These are phyloP conservation scores for Acanthurus tractus DNA, from an alignment of 2,797 vertebrate species.

Conservation along the genomic window DNA sequence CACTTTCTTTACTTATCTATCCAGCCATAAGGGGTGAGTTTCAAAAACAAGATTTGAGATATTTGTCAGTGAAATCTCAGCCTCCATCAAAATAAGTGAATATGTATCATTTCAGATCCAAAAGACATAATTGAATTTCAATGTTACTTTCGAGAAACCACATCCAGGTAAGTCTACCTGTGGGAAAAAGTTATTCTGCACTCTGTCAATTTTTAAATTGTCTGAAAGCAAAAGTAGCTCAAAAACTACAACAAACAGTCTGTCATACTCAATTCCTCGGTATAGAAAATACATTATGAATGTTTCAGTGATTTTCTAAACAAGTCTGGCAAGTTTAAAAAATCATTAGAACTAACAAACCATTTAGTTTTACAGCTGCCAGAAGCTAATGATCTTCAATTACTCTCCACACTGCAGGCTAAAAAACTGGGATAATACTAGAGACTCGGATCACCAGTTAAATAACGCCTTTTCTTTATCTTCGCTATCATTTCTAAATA, in stretches of 20 bases:
- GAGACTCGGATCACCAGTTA: not conserved
- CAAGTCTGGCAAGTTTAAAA: conserved; percentile 21
- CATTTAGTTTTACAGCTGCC: conserved; percentile 41
- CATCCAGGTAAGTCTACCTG: too few relatives aligned
- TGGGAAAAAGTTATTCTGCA: too few relatives aligned
- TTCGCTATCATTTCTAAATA: not conserved
- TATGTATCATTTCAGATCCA: too few relatives aligned
- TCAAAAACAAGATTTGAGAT: too few relatives aligned
- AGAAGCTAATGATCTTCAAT: conserved; percentile 26
- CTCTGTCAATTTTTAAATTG: not conserved
- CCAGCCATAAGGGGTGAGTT: too few relatives aligned
- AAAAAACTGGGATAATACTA: not conserved
- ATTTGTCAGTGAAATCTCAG: too few relatives aligned
- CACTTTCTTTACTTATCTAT: too few relatives aligned
- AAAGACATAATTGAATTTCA: too few relatives aligned
- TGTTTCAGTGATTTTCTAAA: conserved; percentile 25
- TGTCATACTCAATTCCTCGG: not conserved
- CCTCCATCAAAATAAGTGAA: too few relatives aligned
- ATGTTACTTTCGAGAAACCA: too few relatives aligned
- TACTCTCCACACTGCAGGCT: not conserved
- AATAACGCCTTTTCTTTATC: not conserved
- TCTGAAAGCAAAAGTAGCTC: conserved; percentile 4
- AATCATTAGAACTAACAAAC: conserved; percentile 51
- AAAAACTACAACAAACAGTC: not conserved
- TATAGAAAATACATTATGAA: conserved; percentile 1